A percentile compares a stretch with the other conserved stretches of the same genome.
Conservation (phyloP, 2,113 vertebrate genomes). For the Scatophagus argus region DNA sequence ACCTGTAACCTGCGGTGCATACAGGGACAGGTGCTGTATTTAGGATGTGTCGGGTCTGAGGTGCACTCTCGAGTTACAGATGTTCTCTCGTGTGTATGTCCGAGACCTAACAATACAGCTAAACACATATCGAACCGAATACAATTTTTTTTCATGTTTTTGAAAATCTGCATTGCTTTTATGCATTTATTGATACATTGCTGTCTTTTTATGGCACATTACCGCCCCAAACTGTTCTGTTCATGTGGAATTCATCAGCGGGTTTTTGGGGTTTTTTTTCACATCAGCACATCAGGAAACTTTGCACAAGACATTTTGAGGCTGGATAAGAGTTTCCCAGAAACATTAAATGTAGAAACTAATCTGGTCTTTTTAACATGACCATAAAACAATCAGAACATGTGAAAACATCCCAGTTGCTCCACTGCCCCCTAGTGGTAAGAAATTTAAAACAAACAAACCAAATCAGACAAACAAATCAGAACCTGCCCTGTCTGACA, state of each 20-base stretch:
- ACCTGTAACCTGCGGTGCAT: no score
- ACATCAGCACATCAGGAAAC: not conserved
- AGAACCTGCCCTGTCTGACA: not conserved
- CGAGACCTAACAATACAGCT: no score
- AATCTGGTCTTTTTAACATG: not conserved
- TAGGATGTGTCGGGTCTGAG: not conserved
- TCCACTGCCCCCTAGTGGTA: not conserved
- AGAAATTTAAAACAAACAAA: not conserved
- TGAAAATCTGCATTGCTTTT: no score
- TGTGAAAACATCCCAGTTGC: no score
- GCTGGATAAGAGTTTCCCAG: no score
- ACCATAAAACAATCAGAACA: not conserved
- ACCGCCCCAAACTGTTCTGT: no score
- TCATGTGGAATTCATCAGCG: not conserved
- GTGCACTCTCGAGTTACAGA: not conserved
- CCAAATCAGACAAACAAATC: not conserved
- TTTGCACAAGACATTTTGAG: no score
- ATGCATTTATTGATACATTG: not conserved
- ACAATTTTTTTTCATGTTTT: no score
- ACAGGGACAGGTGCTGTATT: not conserved
- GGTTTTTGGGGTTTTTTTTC: no score
- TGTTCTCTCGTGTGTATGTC: no score
- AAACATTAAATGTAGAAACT: not conserved
- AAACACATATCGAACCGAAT: no score
- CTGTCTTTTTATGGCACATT: not conserved